These are phyloP conservation scores for fruit fly (Drosophila melanogaster) DNA, from an alignment of 1,140 invertebrate genomes.

Conservation along the genomic window DNA sequence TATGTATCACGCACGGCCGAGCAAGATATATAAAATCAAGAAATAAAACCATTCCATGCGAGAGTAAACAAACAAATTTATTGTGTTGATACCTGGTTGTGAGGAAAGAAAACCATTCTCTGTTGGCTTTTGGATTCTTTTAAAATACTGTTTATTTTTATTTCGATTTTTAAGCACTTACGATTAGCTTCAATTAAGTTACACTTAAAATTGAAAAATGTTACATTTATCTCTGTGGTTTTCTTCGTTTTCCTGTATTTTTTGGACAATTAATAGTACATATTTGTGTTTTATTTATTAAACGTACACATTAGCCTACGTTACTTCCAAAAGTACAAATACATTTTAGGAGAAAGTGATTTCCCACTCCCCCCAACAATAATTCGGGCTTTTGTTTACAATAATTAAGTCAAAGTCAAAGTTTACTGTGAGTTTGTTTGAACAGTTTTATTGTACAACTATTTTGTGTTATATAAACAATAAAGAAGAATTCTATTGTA, in stretches of 20 bases:
- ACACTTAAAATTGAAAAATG: conserved; percentile 57
- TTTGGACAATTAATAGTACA: conserved; percentile 41
- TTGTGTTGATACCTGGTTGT: neutral
- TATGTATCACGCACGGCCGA: conserved; percentile 20
- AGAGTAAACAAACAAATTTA: conserved; percentile 20
- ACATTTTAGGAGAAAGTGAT: conserved; percentile 1
- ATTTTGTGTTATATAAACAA: conserved; percentile 20
- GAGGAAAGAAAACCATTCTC: neutral
- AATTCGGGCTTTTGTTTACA: conserved; percentile 32
- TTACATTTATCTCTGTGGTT: conserved; percentile 13
- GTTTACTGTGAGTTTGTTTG: conserved; percentile 8
- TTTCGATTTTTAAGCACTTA: conserved; percentile 34
- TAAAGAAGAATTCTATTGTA: conserved; percentile 8
- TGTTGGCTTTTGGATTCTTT: conserved; percentile 24
- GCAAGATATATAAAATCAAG: conserved; percentile 12
- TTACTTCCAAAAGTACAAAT: conserved; percentile 43
- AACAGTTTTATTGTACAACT: conserved; percentile 22
- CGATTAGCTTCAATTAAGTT: conserved; percentile 46
- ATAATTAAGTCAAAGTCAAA: conserved; percentile 35
- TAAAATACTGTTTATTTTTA: conserved; percentile 45
- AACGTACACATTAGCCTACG: conserved; percentile 27
- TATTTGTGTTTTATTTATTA: conserved; percentile 13
- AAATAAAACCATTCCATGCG: conserved; percentile 8
- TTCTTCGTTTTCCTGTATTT: conserved; percentile 46
- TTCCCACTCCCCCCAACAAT: conserved; percentile 11